Conservation (phyloP, 2,113 vertebrate species). For the Mus pahari region DNA sequence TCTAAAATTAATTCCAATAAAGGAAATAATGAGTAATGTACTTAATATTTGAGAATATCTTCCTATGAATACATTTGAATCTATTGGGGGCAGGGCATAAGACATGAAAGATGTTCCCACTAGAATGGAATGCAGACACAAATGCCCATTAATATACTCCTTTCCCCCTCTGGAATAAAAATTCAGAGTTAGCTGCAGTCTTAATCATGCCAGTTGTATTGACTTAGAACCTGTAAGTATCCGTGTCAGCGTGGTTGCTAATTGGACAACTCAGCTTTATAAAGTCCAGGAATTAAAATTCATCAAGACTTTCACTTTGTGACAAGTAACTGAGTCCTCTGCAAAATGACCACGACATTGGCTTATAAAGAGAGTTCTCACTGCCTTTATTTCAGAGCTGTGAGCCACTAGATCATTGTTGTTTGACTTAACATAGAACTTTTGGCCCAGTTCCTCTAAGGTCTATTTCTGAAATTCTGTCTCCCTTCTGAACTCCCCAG, state of each 20-base stretch:
- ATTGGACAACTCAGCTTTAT: conserved; percentile 24
- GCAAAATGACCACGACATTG: conserved; percentile 20
- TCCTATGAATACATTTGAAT: conserved; percentile 62
- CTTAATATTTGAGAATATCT: conserved; percentile 40
- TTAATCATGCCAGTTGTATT: background rate
- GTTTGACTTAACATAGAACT: conserved; percentile 30
- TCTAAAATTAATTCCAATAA: conserved; percentile 2
- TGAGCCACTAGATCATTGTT: background rate
- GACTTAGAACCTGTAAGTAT: conserved; percentile 36
- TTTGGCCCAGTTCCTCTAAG: conserved; percentile 35
- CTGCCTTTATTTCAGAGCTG: background rate
- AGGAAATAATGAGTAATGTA: background rate
- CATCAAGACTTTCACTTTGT: background rate
- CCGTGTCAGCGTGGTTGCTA: background rate
- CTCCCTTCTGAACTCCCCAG: conserved; percentile 47
- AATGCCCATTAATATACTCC: background rate
- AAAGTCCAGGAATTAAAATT: background rate
- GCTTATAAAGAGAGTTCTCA: conserved; percentile 43
- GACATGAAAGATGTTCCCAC: background rate
- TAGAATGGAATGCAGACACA: background rate
- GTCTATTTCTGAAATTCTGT: conserved; percentile 38
- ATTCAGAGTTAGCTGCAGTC: conserved; percentile 18
- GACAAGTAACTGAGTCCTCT: background rate
- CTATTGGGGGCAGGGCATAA: background rate
- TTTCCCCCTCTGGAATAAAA: conserved; percentile 27